A percentile compares a stretch with the other conserved stretches of the same genome.
Evolutionary conservation across 2,888 invertebrate species (phyloP).

Genomic region (Keiferia lycopersicella): DNA sequence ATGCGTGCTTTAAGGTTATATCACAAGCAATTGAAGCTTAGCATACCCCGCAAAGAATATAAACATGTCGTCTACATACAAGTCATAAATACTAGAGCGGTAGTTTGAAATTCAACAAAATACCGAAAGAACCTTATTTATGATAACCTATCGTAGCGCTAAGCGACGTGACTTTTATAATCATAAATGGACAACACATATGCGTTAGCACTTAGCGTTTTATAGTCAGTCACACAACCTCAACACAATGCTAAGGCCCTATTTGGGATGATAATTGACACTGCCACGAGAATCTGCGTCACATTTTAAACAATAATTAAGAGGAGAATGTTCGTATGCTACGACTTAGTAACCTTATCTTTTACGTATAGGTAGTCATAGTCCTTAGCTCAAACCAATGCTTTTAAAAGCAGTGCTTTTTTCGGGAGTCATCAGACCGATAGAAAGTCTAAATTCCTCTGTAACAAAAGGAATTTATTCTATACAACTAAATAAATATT

Average conservation of each 20-base stretch:
- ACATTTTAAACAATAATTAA: slow-evolving; percentile 5
- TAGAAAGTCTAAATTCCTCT: no score
- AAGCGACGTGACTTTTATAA: slow-evolving; percentile 20
- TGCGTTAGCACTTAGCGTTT: slow-evolving; percentile 33
- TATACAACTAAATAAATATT: no score
- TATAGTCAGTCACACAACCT: no score
- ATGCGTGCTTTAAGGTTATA: no score
- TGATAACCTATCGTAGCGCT: slow-evolving; percentile 25
- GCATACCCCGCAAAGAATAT: not conserved
- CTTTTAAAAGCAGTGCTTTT: no score
- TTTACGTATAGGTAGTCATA: no score
- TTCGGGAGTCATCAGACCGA: no score
- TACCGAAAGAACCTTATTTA: slow-evolving; percentile 1
- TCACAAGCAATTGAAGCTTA: not conserved
- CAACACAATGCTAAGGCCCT: slow-evolving; percentile 31
- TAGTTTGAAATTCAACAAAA: not conserved
- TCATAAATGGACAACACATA: slow-evolving; percentile 31
- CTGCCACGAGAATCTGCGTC: slow-evolving; percentile 21
- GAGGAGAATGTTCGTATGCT: not conserved
- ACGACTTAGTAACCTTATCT: no score
- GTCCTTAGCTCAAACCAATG: no score
- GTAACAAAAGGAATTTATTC: no score
- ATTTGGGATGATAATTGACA: slow-evolving; percentile 31
- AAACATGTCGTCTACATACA: no score
- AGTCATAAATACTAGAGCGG: not conserved